These are phyloP conservation scores for Trichogramma pretiosum DNA, from an alignment of 1,140 invertebrate species.

Conservation along the genomic window DNA sequence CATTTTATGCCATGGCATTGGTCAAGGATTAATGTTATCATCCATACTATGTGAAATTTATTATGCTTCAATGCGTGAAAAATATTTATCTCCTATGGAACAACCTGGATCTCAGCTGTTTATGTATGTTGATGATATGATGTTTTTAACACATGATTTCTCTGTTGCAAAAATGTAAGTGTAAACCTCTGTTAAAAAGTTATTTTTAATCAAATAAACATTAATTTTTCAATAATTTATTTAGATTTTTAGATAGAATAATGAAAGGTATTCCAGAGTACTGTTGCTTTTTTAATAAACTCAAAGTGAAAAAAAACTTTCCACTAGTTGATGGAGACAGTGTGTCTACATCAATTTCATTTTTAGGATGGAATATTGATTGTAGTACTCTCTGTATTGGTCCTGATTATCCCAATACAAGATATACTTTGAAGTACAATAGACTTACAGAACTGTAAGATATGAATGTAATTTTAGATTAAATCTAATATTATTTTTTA, in stretches of 20 bases:
- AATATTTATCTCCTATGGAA: slow-evolving; percentile 6
- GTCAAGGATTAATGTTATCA: slow-evolving; percentile 13
- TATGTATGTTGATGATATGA: slow-evolving; percentile 11
- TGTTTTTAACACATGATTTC: not conserved
- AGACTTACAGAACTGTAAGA: slow-evolving; percentile 1
- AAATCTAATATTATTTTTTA: not conserved
- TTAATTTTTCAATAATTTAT: not conserved
- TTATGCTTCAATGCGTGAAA: slow-evolving; percentile 8
- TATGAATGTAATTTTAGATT: not conserved
- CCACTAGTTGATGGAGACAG: not conserved
- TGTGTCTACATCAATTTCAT: not conserved
- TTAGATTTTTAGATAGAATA: slow-evolving; percentile 1
- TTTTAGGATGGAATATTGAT: slow-evolving; percentile 7
- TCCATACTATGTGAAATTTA: slow-evolving; percentile 9
- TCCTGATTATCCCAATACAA: not conserved
- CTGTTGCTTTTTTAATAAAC: slow-evolving; percentile 9
- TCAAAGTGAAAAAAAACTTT: slow-evolving; percentile 1
- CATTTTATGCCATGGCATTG: slow-evolving; percentile 5
- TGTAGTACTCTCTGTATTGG: not conserved
- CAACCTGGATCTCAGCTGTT: not conserved
- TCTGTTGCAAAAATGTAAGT: not conserved
- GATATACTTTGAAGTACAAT: slow-evolving; percentile 1
- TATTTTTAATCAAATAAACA: not conserved
- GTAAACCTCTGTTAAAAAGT: not conserved
- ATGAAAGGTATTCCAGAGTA: slow-evolving; percentile 10